Evolutionary conservation across 2,797 vertebrate genomes (phyloP), one percentile per base, ranked within the genome.

Genomic region (Morus bassanus): DNA sequence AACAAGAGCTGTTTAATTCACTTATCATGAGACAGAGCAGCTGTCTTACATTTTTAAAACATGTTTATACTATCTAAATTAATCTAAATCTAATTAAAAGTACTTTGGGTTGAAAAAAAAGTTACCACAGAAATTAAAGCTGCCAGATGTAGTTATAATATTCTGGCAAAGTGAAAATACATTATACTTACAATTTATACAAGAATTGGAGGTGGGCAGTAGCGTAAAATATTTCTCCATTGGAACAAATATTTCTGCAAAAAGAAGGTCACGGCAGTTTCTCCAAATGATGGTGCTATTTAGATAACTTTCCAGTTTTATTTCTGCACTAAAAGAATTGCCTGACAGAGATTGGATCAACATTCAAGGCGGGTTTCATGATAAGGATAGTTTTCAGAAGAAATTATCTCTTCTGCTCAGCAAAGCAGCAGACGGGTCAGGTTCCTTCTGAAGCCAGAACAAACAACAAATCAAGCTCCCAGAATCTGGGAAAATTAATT

Each of bases 31-130:
- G 85, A 61, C 35, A 93, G 65, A 96, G 78, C 64, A 93, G 63
- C 77, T 93, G 82, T 43, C 79, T 91, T 83, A 37, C 6, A 18
- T 70, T 96, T 96, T 97, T 97, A 96, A 91, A 89, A 81, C 31
- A 69, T 72, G 69, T 89, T 97, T 94, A 77, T 92, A 30, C 65
- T 91, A 89, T 57, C 75, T 80, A 82, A 92, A 91, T 93, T 70
- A 84, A 88, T 96, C 78, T 95, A 94, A 97, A 95, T 91, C 86
- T 96, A 97, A 95, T 91, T 96, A 95, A 93, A 96, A 79, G 74
- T 89, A 80, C 95, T 95, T 92, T 73, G 73, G 61, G 43, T 70
- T 73, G 35, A 12, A 30, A 75, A 94, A 88, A 94, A 95, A 51
- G 45, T 60, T 64, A 84, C 41, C 77, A 60, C 51, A 85, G 85